These are phyloP conservation scores for Varanus salvator DNA, from an alignment of 2,113 vertebrate species.

Conservation along the genomic window DNA sequence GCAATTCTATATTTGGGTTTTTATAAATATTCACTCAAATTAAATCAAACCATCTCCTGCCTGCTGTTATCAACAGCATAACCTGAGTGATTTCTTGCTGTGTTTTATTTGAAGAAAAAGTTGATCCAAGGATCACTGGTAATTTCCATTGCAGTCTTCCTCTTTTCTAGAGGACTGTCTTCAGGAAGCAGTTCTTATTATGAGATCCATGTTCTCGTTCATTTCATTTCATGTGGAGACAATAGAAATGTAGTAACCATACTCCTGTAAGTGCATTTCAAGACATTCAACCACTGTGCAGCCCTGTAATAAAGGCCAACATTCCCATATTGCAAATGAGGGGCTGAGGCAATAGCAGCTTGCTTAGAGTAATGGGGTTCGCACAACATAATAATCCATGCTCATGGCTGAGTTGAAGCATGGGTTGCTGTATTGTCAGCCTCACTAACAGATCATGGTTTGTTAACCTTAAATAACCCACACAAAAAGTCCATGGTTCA, in stretches of 20 bases:
- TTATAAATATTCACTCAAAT: constrained; percentile 45
- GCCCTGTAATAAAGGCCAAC: not conserved
- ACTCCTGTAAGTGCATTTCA: not conserved
- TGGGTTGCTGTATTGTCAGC: too few relatives aligned
- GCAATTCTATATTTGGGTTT: constrained; percentile 53
- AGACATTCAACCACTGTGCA: not conserved
- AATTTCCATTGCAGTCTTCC: constrained; percentile 15
- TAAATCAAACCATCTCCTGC: constrained; percentile 33
- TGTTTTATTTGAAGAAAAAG: constrained; percentile 43
- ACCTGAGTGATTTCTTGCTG: constrained; percentile 31
- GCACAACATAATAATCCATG: too few relatives aligned
- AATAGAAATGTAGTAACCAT: not conserved
- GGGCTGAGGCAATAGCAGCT: not conserved
- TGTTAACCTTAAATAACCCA: too few relatives aligned
- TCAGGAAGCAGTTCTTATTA: not conserved
- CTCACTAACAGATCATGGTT: too few relatives aligned
- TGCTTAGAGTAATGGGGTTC: not conserved
- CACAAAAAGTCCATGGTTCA: too few relatives aligned
- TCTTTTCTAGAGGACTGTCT: not conserved
- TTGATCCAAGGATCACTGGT: constrained; percentile 23
- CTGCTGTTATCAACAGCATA: constrained; percentile 35
- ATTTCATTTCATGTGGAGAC: not conserved
- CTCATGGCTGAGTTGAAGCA: too few relatives aligned
- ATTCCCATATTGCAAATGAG: not conserved
- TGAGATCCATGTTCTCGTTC: not conserved